These are phyloP conservation scores for Zaprionus tsacasi DNA, from an alignment of 1,140 invertebrate genomes.

Conservation along the genomic window DNA sequence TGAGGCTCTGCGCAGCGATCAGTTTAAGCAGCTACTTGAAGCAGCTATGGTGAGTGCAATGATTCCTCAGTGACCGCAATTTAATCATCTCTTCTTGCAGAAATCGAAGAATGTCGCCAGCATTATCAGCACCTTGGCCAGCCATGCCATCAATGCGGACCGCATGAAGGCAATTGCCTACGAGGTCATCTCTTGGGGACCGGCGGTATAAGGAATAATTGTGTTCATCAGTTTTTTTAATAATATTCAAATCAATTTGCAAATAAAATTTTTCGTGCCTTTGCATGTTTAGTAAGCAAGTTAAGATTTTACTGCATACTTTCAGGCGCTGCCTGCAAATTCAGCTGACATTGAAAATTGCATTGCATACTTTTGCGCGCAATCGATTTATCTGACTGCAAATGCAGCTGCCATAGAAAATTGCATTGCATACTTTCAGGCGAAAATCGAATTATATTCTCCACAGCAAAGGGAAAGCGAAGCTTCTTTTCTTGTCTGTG, in stretches of 20 bases:
- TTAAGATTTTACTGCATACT: not conserved
- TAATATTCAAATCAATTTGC: not conserved
- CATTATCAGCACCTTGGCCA: constrained; percentile 54
- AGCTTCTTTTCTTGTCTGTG: not conserved
- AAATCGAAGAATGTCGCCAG: constrained; percentile 50
- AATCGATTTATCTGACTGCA: too few relatives aligned
- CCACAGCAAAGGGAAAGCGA: too few relatives aligned
- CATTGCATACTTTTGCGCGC: constrained; percentile 10
- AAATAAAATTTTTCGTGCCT: too few relatives aligned
- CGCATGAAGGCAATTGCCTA: constrained; percentile 61
- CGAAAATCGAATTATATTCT: too few relatives aligned
- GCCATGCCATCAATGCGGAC: constrained; percentile 59
- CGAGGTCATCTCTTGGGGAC: constrained; percentile 78
- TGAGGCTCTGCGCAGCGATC: constrained; percentile 57
- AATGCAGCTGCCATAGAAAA: too few relatives aligned
- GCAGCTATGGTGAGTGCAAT: constrained; percentile 60
- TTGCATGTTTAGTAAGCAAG: too few relatives aligned
- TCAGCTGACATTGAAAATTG: not conserved
- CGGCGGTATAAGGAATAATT: constrained; percentile 18
- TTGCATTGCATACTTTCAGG: too few relatives aligned
- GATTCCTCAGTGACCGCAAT: too few relatives aligned
- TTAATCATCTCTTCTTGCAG: constrained; percentile 42
- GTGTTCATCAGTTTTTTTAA: not conserved
- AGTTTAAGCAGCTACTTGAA: constrained; percentile 60
- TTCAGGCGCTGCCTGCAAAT: not conserved